These are phyloP conservation scores for Drosophila micromelanica DNA, from an alignment of 1,140 invertebrate species.

Conservation along the genomic window DNA sequence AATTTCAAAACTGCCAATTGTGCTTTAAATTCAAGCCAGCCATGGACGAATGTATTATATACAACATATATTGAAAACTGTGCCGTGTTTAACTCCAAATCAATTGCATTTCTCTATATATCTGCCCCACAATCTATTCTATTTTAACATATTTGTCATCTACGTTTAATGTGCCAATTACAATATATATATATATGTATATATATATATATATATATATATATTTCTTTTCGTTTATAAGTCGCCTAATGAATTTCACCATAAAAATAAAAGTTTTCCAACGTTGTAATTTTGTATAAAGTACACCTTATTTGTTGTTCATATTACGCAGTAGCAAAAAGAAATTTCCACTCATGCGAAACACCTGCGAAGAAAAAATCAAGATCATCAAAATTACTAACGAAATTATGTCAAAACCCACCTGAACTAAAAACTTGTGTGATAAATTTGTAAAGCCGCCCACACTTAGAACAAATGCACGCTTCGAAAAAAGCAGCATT, in stretches of 20 bases:
- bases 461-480: conserved; percentile 58
- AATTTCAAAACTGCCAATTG: conserved; percentile 67
- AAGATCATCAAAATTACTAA: neutral
- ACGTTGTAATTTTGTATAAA: conserved; percentile 76
- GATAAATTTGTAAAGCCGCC: conserved; percentile 72
- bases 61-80: conserved; percentile 51
- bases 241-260: conserved; percentile 63
- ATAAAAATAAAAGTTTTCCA: conserved; percentile 74
- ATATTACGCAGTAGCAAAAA: conserved; percentile 69
- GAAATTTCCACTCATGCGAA: conserved; percentile 73
- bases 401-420: conserved; percentile 1
- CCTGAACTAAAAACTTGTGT: conserved; percentile 66
- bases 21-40: conserved; percentile 69
- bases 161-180: conserved; percentile 79
- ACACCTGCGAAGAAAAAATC: conserved; percentile 34
- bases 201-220: too few species aligned
- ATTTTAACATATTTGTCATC: conserved; percentile 69
- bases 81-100: conserved; percentile 34
- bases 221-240: conserved; percentile 56
- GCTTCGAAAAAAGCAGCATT: conserved; percentile 62
- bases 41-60: conserved; percentile 75
- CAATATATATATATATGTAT: conserved; percentile 38
- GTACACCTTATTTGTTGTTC: conserved; percentile 58
- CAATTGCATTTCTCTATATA: conserved; percentile 52
- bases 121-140: conserved; percentile 46